Percentiles rank a stretch among this genome's conserved stretches.
These are phyloP conservation scores for Holacanthella duospinosa DNA, from an alignment of 2,888 invertebrate genomes.

Conservation along the genomic window DNA sequence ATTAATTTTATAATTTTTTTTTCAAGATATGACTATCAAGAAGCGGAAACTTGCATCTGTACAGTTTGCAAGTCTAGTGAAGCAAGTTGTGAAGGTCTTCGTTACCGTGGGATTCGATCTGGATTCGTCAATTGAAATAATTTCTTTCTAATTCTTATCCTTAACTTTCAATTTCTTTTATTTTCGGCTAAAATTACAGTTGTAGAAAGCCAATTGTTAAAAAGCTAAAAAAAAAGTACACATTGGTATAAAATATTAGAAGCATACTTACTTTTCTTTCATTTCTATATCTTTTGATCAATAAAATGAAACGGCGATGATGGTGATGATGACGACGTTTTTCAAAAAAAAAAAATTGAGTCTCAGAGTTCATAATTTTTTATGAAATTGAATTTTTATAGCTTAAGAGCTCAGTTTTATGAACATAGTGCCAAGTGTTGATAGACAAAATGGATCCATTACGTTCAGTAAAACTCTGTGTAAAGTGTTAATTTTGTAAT, in stretches of 20 bases:
- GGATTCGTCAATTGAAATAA: constrained; percentile 25
- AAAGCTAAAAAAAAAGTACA: no score
- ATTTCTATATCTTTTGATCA: not conserved
- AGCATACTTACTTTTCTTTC: no score
- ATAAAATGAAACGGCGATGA: not conserved
- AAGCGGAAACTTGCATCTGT: constrained; percentile 68
- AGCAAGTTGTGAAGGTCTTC: constrained; percentile 59
- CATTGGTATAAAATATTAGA: no score
- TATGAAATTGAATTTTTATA: no score
- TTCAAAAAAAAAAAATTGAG: not conserved
- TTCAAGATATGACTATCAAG: constrained; percentile 43
- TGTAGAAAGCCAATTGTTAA: no score
- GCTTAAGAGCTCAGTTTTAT: no score
- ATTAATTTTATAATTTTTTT: not conserved
- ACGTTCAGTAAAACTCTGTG: no score
- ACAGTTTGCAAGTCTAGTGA: constrained; percentile 56
- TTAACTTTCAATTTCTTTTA: not conserved
- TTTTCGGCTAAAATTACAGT: not conserved
- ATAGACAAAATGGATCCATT: no score
- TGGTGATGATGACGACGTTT: constrained; percentile 1
- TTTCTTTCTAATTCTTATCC: not conserved
- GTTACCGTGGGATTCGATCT: constrained; percentile 45
- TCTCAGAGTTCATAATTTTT: no score
- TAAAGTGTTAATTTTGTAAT: no score
- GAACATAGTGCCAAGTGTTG: no score